Conservation (phyloP, 2,797 vertebrate genomes). For the Channallabes apus region DNA sequence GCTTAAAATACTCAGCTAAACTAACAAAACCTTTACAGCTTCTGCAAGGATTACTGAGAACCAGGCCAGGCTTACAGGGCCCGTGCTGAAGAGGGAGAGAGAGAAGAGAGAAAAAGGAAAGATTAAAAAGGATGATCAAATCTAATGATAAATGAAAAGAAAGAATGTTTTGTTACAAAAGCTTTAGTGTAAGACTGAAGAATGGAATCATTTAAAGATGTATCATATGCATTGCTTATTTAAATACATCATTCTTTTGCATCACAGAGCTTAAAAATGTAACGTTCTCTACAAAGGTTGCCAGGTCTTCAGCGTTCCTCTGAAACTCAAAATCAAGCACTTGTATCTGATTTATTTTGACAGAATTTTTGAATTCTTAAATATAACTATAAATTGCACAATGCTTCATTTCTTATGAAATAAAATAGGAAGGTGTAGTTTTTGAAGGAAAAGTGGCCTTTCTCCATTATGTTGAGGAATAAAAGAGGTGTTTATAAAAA, state of each 20-base stretch:
- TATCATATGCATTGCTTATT: neutral
- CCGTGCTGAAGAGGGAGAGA: constrained; percentile 67
- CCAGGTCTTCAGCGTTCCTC: neutral
- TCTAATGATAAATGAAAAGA: neutral
- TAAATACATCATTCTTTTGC: neutral
- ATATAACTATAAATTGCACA: neutral
- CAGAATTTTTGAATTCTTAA: neutral
- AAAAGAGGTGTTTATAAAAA: neutral
- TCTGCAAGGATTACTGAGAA: constrained; percentile 65
- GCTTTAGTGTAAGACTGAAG: neutral
- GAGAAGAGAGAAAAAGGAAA: constrained; percentile 29
- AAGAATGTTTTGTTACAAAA: neutral
- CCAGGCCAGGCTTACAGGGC: constrained; percentile 64
- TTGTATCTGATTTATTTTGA: neutral
- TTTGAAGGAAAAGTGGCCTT: neutral
- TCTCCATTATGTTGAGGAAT: neutral
- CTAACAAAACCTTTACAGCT: constrained; percentile 69
- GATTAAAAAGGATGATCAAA: constrained; percentile 9
- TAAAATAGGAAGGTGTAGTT: neutral
- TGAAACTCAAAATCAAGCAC: no score
- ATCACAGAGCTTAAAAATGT: no score
- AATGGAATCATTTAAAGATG: neutral
- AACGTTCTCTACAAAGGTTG: neutral
- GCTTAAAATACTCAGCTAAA: constrained; percentile 76
- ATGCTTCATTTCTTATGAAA: neutral